A percentile compares a stretch with the other conserved stretches of the same genome.
Conservation (phyloP, 1,140 invertebrate genomes). For the Asobara japonica region DNA sequence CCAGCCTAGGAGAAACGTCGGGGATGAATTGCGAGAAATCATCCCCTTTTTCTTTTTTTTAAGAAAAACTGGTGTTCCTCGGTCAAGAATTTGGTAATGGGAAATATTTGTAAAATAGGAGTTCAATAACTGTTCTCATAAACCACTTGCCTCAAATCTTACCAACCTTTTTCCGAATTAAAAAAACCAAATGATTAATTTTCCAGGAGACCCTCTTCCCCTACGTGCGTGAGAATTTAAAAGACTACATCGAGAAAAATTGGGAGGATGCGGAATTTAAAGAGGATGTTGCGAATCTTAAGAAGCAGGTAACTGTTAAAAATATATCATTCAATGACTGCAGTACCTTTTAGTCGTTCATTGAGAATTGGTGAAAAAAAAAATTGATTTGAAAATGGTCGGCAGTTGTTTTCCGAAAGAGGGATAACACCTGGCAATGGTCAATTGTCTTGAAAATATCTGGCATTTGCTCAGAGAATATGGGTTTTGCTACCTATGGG, state of each 20-base stretch:
- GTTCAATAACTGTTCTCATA: no score
- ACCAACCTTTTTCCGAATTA: no score
- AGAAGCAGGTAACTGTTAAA: conserved; percentile 63
- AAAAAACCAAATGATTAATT: conserved; percentile 35
- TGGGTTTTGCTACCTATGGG: background rate
- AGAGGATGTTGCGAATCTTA: conserved; percentile 73
- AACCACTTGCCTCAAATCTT: no score
- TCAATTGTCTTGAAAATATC: background rate
- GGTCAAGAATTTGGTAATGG: no score
- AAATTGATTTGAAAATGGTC: background rate
- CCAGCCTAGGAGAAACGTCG: no score
- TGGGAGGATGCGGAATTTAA: conserved; percentile 78
- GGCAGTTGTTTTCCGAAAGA: background rate
- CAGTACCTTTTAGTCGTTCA: background rate
- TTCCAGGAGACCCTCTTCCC: conserved; percentile 84
- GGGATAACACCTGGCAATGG: background rate
- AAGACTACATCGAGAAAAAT: conserved; percentile 76
- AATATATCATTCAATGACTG: background rate
- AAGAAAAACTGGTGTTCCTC: no score
- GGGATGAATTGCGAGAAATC: no score
- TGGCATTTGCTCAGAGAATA: background rate
- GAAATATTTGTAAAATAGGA: no score
- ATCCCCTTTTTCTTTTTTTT: no score
- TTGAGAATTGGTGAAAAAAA: background rate
- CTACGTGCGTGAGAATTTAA: conserved; percentile 78